Evolutionary conservation across 1,140 invertebrate species (phyloP).

Genomic region (Acromyrmex heyeri): DNA sequence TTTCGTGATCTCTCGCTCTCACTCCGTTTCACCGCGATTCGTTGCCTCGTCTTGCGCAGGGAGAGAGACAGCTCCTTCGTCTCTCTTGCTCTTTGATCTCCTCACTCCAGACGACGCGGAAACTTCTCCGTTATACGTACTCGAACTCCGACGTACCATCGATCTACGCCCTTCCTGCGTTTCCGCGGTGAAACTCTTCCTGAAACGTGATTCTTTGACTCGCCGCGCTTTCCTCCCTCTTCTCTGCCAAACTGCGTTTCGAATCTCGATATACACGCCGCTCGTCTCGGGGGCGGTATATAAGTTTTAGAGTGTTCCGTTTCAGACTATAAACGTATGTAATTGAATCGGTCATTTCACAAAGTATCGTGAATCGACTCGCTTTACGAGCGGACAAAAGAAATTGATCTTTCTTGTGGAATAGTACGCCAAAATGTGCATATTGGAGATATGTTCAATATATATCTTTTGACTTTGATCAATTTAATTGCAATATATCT

Average conservation of each 20-base stretch:
- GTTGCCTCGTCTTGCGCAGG: not conserved
- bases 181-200: constrained; percentile 61
- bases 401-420: not conserved
- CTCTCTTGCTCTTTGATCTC: constrained; percentile 20
- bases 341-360: constrained; percentile 21
- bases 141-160: constrained; percentile 56
- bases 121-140: constrained; percentile 57
- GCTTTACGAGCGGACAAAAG: not conserved
- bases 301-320: constrained; percentile 17
- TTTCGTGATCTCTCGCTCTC: constrained; percentile 80
- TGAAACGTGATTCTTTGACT: constrained; percentile 63
- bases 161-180: constrained; percentile 64
- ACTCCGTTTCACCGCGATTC: not conserved
- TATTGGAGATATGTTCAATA: not conserved
- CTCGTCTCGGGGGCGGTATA: not conserved
- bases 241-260: constrained; percentile 25
- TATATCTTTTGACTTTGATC: not conserved
- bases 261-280: constrained; percentile 43
- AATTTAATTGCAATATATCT: not conserved
- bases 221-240: constrained; percentile 1
- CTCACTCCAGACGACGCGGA: constrained; percentile 15
- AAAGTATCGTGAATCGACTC: not conserved
- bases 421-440: not conserved
- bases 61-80: too few relatives aligned
- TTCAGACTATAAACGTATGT: constrained; percentile 11